A percentile compares a stretch with the other conserved stretches of the same genome.
phyloP scores from a whole-genome alignment of 2,888 invertebrate genomes.

The Oithona nana region DNA sequence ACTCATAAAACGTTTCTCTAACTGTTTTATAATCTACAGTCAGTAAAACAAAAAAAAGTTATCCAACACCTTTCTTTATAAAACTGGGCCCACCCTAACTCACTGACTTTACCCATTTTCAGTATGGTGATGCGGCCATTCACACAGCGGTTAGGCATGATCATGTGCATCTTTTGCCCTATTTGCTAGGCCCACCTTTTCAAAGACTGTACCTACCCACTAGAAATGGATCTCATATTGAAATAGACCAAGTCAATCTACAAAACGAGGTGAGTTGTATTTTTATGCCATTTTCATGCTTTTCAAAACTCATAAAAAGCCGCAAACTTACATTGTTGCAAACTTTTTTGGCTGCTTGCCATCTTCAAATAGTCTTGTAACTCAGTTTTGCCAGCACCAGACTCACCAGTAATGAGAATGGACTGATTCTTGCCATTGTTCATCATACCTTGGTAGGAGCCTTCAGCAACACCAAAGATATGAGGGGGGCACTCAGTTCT shows the following conservation, averaged over 20 bases:
- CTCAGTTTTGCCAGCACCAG: slow-evolving; percentile 93
- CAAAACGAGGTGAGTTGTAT: background rate
- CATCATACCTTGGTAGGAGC: slow-evolving; percentile 30
- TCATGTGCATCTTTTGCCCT: background rate
- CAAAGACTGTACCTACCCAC: background rate
- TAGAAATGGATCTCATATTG: background rate
- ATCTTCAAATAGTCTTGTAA: too few species aligned
- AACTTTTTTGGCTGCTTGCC: too few species aligned
- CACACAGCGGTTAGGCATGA: background rate
- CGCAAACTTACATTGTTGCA: too few species aligned
- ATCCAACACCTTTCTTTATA: too few species aligned
- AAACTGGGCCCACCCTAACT: too few species aligned
- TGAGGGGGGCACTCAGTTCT: slow-evolving; percentile 39
- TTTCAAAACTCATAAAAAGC: too few species aligned
- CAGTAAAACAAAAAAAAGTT: background rate
- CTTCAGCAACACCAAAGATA: slow-evolving; percentile 38
- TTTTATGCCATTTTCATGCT: too few species aligned
- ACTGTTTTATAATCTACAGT: background rate
- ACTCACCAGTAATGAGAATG: slow-evolving; percentile 69
- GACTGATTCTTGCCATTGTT: slow-evolving; percentile 31
- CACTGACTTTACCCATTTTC: too few species aligned
- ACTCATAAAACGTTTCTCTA: too few species aligned
- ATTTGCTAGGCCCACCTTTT: background rate
- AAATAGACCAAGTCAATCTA: background rate
- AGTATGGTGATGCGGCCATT: background rate